phyloP scores from a whole-genome alignment of 2,888 invertebrate genomes.

The Pollenia angustigena region DNA sequence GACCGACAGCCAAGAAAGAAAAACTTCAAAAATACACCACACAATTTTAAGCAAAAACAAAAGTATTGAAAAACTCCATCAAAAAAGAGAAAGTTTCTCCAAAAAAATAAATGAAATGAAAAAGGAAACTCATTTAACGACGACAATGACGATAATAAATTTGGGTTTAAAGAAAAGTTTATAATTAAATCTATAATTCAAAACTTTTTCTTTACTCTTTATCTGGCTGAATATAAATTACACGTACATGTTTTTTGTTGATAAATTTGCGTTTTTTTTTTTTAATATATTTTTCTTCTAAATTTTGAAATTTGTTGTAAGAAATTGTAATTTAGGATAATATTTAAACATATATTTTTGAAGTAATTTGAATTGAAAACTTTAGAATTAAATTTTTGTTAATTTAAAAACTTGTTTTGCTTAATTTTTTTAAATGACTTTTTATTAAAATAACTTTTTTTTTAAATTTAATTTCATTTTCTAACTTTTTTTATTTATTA shows the following conservation, averaged over 20 bases:
- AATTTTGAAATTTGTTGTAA: not conserved
- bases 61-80: not conserved
- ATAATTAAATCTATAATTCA: conserved; percentile 45
- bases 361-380: no score
- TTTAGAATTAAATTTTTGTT: no score
- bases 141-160: conserved; percentile 4
- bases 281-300: not conserved
- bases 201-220: conserved; percentile 9
- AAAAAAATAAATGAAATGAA: not conserved
- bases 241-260: conserved; percentile 34
- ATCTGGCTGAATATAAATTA: not conserved
- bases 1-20: not conserved
- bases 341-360: no score
- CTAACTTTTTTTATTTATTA: not conserved
- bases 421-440: no score
- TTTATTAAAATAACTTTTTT: not conserved
- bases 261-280: not conserved
- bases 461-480: conserved; percentile 14
- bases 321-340: not conserved
- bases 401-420: no score
- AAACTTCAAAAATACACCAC: conserved; percentile 45
- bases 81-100: not conserved
- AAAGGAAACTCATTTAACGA: conserved; percentile 29
- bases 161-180: conserved; percentile 37
- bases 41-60: conserved; percentile 15